Evolutionary conservation across 30 jellyfish, hydroid and myxozoan species (phyloP), one percentile per base, ranked within the genome.

Genomic region (Euphysa ruthae): DNA sequence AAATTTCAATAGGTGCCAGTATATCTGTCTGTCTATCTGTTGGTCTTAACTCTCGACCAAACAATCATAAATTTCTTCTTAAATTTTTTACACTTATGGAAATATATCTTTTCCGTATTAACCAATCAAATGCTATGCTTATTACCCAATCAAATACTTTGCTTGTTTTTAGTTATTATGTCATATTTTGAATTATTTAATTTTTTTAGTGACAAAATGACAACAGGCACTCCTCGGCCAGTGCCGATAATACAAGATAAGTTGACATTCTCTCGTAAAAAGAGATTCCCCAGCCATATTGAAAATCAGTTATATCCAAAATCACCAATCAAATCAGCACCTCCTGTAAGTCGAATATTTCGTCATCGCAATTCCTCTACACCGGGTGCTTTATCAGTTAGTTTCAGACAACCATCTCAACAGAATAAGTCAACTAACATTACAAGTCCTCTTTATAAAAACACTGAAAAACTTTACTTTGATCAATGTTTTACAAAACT

Each of bases 301-400:
- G 49, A 68, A 18, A 29, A 23, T 22, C 70, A 43, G 19, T 43
- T 28, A 12, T 18, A 15, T 22, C 96, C 96, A 46, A 68, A 74
- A 54, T 84, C 96, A n/a, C 96, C 96, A 14, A 88, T 86, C 43
- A 86, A 86, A 73, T 86, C 96, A 25, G 94, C 94, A 13, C 96
- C 96, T 12, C 96, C 96, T 0, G 61, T 78, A 12, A 86, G 96
- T 84, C 61, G 96, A 68, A 84, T 86, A 16, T 86, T 86, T 38
- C 55, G 87, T 34, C 64, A 66, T 29, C 65, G 94, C 21, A 79
- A 73, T 24, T 63, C 77, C 29, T 52, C 91, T 24, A 55, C 75
- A 21, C 73, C 69, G 25, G 91, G 87, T 6, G 94, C 95, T 10
- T 86, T 62, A 27, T 78, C 93, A 8, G 93, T 85, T 71, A 74